Base-by-base conservation (phyloP, 1,140 invertebrate species). In the Apis dorsata region DNA sequence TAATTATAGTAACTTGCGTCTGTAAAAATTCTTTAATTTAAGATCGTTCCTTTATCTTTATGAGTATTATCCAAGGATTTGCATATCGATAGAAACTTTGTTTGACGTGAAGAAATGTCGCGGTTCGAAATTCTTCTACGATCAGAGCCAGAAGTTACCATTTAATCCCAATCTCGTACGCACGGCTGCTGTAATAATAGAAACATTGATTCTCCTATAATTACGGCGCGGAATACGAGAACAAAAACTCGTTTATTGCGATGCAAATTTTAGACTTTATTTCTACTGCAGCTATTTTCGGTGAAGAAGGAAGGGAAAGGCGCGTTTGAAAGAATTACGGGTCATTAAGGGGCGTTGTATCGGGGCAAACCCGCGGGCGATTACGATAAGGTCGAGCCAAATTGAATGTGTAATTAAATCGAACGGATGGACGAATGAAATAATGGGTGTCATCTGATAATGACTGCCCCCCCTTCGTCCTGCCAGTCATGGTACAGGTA, bases 381-480 rank as follows among this genome's bases (percentile, higher is more conserved):
- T 84, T 84, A 83, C 85, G 88, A 89, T 90, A 89, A 90, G 79
- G 60, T 63, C 78, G 17, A 77, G 71, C 84, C 84, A 88, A 88
- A 91, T 91, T 90, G 90, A 91, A 91, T 87, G 78, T 84, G 81
- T 91, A 91, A 91, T 92, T 87, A 89, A 91, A 92, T 91, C 77
- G 86, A 86, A 86, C 62, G 73, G 68, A 85, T 59, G 82, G 66
- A 77, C 74, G 84, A 86, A 89, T 88, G 90, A 90, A 90, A 91
- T 90, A 90, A 91, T 91, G 85, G 85, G 73, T 91, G 89, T 91
- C 90, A 91, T 91, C 89, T 85, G 85, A 91, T 91, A 91, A 90
- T 90, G 86, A 86, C 79, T 81, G 72, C 84, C 69, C 84, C 84
- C 76, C 79, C 85, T 77, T 51, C 77, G 62, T 90, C 87, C 86